Percentiles rank a stretch among this genome's conserved stretches.
phyloP scores from a whole-genome alignment of 2,113 vertebrate species.

The Sarotherodon lohbergeri region DNA sequence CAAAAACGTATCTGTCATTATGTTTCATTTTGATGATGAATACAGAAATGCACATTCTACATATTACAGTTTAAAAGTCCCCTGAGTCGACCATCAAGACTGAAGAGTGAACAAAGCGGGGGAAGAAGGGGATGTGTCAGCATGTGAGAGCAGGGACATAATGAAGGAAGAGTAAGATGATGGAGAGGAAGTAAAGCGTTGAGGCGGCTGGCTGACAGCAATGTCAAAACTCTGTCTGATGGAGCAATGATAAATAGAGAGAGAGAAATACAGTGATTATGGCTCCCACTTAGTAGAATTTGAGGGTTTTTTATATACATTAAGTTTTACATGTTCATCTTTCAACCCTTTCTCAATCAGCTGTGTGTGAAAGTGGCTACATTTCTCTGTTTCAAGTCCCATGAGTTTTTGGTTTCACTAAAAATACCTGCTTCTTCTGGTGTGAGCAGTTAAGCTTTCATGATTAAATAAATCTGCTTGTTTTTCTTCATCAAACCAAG shows the following conservation, averaged over 20 bases:
- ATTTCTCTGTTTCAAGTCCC: not conserved
- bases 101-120: not conserved
- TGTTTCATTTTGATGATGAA: not conserved
- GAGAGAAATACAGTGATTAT: not conserved
- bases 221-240: conserved; percentile 28
- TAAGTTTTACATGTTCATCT: not conserved
- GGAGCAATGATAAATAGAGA: not conserved
- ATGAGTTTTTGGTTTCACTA: not conserved
- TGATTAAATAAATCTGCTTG: not conserved
- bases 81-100: not conserved
- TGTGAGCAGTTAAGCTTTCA: not conserved
- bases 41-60: not conserved
- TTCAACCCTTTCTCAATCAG: not conserved
- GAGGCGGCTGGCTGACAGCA: not conserved
- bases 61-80: not conserved
- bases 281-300: not conserved
- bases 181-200: conserved; percentile 1
- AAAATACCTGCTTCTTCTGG: not conserved
- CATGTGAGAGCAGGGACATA: not conserved
- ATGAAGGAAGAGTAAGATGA: conserved; percentile 4
- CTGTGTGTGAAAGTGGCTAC: not conserved
- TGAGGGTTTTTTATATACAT: not conserved
- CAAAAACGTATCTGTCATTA: not conserved
- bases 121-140: not conserved
- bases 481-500: not conserved